phyloP scores from a whole-genome alignment of 2,888 invertebrate species.

The Sarcophaga caerulescens region DNA sequence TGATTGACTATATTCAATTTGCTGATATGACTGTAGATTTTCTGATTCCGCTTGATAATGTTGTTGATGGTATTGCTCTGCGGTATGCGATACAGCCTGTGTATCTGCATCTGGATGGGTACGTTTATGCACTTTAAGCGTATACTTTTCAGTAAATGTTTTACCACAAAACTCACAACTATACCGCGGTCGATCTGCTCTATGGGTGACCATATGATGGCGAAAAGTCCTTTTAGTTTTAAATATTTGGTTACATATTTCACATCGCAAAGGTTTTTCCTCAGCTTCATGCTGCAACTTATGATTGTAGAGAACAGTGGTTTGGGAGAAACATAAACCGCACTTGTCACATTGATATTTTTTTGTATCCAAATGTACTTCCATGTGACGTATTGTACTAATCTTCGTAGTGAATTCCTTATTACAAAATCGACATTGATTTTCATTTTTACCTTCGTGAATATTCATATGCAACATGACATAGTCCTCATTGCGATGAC shows the following conservation, averaged over 20 bases:
- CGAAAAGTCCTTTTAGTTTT: constrained; percentile 78
- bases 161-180: constrained; percentile 76
- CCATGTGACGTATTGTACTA: constrained; percentile 78
- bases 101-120: constrained; percentile 68
- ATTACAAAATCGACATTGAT: constrained; percentile 77
- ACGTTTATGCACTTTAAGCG: constrained; percentile 77
- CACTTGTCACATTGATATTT: constrained; percentile 80
- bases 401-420: constrained; percentile 77
- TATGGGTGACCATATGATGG: constrained; percentile 78
- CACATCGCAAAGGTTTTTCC: constrained; percentile 77
- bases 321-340: constrained; percentile 78
- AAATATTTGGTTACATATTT: constrained; percentile 77
- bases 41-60: constrained; percentile 31
- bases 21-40: constrained; percentile 12
- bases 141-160: constrained; percentile 79
- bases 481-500: constrained; percentile 76
- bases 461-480: constrained; percentile 77
- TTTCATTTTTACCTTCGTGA: constrained; percentile 77
- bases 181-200: constrained; percentile 76
- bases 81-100: neutral
- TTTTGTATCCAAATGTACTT: constrained; percentile 78
- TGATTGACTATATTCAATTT: constrained; percentile 41
- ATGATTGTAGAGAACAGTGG: constrained; percentile 78
- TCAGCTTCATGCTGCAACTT: constrained; percentile 78
- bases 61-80: constrained; percentile 9